These are phyloP conservation scores for Agelaius phoeniceus DNA, from an alignment of 2,113 vertebrate species.

Conservation along the genomic window DNA sequence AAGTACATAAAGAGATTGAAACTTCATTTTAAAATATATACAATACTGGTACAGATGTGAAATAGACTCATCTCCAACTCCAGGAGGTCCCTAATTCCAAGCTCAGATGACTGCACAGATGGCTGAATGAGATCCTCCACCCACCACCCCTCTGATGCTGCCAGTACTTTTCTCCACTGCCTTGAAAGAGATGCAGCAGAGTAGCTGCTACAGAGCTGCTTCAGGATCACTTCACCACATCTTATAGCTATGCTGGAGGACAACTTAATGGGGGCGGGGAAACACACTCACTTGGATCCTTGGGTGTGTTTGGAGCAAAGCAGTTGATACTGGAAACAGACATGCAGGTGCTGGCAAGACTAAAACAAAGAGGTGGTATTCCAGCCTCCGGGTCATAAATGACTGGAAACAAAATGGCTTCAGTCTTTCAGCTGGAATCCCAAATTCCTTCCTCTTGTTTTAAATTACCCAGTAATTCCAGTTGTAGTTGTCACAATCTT, in stretches of 20 bases:
- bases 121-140: background rate
- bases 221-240: background rate
- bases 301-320: background rate
- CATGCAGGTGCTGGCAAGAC: background rate
- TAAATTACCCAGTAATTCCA: background rate
- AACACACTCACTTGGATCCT: too few species aligned
- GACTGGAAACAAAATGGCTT: background rate
- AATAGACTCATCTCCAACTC: background rate
- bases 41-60: background rate
- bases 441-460: background rate
- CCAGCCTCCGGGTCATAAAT: background rate
- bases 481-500: background rate
- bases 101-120: background rate
- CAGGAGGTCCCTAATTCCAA: background rate
- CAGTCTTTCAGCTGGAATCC: background rate
- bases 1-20: background rate
- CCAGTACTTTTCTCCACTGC: background rate
- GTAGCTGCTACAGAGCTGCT: background rate
- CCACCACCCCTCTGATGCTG: background rate
- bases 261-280: fast-evolving
- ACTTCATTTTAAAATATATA: background rate
- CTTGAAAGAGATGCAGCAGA: background rate
- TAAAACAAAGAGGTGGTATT: background rate
- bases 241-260: background rate
- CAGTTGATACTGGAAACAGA: background rate